phyloP scores from a whole-genome alignment of 2,888 invertebrate species.

The Antitype chi region DNA sequence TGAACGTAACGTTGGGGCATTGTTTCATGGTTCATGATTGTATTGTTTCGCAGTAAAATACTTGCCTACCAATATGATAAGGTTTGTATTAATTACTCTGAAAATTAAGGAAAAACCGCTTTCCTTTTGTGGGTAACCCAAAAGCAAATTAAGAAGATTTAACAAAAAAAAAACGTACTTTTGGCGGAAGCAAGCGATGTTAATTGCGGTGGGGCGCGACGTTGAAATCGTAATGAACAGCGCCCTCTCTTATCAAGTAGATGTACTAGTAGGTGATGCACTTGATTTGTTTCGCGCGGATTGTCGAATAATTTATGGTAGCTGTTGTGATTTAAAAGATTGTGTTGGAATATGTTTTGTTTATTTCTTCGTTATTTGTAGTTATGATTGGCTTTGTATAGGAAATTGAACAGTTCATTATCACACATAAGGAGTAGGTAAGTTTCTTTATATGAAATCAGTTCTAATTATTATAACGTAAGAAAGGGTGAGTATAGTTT shows the following conservation, averaged over 20 bases:
- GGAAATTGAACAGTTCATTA: neutral
- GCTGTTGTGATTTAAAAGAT: conserved; percentile 21
- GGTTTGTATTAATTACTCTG: neutral
- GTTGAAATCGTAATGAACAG: conserved; percentile 78
- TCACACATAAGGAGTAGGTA: neutral
- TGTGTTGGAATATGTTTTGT: neutral
- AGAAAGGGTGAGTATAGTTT: neutral
- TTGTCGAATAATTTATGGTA: conserved; percentile 48
- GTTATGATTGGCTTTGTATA: neutral
- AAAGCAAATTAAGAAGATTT: conserved; percentile 81
- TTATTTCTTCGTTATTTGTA: neutral
- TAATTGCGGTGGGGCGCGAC: conserved; percentile 74
- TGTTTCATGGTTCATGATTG: neutral
- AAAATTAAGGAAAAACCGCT: neutral
- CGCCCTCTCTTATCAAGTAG: conserved; percentile 79
- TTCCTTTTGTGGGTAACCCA: conserved; percentile 62
- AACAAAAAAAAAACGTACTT: conserved; percentile 83
- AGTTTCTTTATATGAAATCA: neutral
- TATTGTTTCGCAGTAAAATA: neutral
- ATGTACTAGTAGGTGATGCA: conserved; percentile 63
- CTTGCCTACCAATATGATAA: too few species aligned
- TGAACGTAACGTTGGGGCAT: neutral
- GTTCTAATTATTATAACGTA: neutral
- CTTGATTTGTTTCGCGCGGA: conserved; percentile 62
- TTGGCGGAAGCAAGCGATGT: conserved; percentile 80